phyloP scores from a whole-genome alignment of 92 coral and sea anemone genomes.

The Bergia puertoricense region DNA sequence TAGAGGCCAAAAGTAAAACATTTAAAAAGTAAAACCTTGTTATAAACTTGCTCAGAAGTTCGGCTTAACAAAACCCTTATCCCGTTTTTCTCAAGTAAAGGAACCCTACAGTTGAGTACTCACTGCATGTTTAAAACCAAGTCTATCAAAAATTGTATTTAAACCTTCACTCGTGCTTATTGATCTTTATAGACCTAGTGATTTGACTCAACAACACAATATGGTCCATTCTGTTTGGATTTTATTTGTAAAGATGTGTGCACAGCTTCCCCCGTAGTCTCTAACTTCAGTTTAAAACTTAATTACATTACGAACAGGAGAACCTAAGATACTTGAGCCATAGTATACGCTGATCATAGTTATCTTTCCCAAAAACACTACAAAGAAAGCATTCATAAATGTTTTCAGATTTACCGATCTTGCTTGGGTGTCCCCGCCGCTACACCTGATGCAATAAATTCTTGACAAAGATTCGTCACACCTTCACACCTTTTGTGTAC shows the following conservation, averaged over 20 bases:
- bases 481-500: conserved; percentile 42
- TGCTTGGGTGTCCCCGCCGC: not conserved
- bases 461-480: conserved; percentile 38
- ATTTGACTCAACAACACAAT: conserved; percentile 36
- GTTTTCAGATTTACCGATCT: not conserved
- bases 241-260: conserved; percentile 41
- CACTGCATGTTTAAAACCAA: not conserved
- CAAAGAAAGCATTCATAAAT: not conserved
- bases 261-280: conserved; percentile 39
- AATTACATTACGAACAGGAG: conserved; percentile 36
- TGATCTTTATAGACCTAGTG: conserved; percentile 20
- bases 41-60: not conserved
- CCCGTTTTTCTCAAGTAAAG: not conserved
- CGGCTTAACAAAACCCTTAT: not conserved
- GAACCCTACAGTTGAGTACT: not conserved
- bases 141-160: conserved; percentile 1
- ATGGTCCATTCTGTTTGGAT: conserved; percentile 31
- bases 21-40: conserved; percentile 1
- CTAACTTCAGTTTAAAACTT: conserved; percentile 29
- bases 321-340: not conserved
- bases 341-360: not conserved
- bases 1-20: not conserved
- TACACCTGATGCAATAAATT: conserved; percentile 37
- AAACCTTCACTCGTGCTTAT: conserved; percentile 18
- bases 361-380: not conserved